Conservation (phyloP, 2,113 vertebrate genomes). For the Noturus placidus region DNA sequence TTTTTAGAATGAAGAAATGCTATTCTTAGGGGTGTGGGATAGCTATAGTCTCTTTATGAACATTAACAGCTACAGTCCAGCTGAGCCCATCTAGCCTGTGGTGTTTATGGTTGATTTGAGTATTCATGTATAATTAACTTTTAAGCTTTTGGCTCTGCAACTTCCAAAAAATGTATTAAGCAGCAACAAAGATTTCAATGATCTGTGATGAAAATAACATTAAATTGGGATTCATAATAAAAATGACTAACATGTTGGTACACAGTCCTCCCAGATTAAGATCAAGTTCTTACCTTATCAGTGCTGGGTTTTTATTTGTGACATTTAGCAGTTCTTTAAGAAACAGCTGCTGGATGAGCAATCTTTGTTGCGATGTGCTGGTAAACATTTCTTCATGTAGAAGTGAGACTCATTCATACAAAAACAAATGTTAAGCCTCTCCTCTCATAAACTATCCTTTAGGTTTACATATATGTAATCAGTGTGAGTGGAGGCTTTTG, state of each 20-base stretch:
- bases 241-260: not conserved
- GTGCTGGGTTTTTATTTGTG: slow-evolving; percentile 55
- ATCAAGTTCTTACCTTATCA: slow-evolving; percentile 54
- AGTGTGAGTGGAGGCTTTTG: slow-evolving; percentile 34
- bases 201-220: not conserved
- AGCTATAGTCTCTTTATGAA: not conserved
- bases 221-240: not conserved
- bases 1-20: slow-evolving; percentile 16
- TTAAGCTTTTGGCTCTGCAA: not conserved
- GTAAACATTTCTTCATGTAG: slow-evolving; percentile 65
- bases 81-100: not conserved
- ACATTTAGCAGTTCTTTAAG: slow-evolving; percentile 67
- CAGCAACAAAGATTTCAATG: not conserved
- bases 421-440: slow-evolving; percentile 29
- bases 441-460: slow-evolving; percentile 26
- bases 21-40: not conserved
- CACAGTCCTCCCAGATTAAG: not conserved
- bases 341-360: slow-evolving; percentile 48
- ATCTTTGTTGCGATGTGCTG: slow-evolving; percentile 38
- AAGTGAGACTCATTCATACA: slow-evolving; percentile 47
- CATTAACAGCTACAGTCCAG: slow-evolving; percentile 2
- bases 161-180: not conserved
- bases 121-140: slow-evolving; percentile 29
- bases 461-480: slow-evolving; percentile 19
- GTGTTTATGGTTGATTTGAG: slow-evolving; percentile 1